Evolutionary conservation across 1,140 invertebrate genomes (phyloP).

Genomic region (Schlechtendalia chinensis): DNA sequence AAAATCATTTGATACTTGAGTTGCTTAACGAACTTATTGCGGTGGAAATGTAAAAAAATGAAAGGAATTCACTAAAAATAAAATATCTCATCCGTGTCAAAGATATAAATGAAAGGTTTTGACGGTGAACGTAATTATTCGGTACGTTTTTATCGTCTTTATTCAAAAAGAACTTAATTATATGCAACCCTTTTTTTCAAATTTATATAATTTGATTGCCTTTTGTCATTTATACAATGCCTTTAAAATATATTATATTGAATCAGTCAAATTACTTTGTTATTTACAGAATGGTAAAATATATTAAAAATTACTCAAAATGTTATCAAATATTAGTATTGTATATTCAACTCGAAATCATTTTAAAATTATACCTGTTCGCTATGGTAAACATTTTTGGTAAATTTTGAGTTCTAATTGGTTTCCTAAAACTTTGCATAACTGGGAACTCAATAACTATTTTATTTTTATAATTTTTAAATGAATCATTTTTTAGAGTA

Average conservation of each 20-base stretch:
- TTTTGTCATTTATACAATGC: neutral
- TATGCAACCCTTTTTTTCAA: neutral
- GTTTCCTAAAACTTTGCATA: too few species aligned
- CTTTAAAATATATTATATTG: neutral
- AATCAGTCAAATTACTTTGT: neutral
- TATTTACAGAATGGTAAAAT: neutral
- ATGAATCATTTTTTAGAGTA: too few species aligned
- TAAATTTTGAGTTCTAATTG: too few species aligned
- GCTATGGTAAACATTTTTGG: too few species aligned
- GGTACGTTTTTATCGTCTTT: neutral
- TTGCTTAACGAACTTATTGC: neutral
- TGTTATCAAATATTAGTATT: neutral
- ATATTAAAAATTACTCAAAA: neutral
- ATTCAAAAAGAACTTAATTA: slow-evolving; percentile 7
- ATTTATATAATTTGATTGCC: neutral
- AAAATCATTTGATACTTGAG: slow-evolving; percentile 1
- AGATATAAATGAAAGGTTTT: neutral
- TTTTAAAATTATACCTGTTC: too few species aligned
- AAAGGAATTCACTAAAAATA: neutral
- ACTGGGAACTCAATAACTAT: too few species aligned
- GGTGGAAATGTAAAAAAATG: neutral
- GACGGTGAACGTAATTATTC: slow-evolving; percentile 4
- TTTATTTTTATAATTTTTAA: too few species aligned
- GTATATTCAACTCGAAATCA: too few species aligned
- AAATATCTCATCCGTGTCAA: neutral